A percentile compares a stretch with the other conserved stretches of the same genome.
Conservation (phyloP, 2,113 vertebrate species). For the Nesogale talazaci region DNA sequence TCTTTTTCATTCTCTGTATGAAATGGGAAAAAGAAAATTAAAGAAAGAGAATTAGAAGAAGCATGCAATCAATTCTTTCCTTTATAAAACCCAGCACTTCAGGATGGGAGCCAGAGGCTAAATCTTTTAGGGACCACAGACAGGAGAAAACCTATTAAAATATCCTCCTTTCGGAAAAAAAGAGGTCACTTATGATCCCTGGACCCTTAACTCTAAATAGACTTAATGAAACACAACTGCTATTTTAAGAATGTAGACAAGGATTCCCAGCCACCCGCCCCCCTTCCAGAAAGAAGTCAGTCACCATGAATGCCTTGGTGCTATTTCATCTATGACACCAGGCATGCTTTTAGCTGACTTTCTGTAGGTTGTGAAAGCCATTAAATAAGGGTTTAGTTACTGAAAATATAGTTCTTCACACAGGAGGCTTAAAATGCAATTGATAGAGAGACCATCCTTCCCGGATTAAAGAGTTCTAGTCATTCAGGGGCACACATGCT, state of each 20-base stretch:
- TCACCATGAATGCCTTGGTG: conserved; percentile 67
- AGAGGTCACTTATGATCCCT: conserved; percentile 70
- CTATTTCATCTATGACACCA: conserved; percentile 73
- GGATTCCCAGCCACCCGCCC: conserved; percentile 60
- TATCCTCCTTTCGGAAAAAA: conserved; percentile 68
- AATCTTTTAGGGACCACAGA: conserved; percentile 61
- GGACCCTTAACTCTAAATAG: conserved; percentile 74
- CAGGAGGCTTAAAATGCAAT: conserved; percentile 72
- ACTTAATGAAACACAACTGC: conserved; percentile 82
- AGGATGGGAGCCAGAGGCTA: conserved; percentile 26
- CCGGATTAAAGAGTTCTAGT: conserved; percentile 75
- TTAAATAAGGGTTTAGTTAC: conserved; percentile 70
- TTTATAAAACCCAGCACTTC: conserved; percentile 63
- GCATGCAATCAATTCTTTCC: conserved; percentile 66
- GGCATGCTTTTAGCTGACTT: conserved; percentile 72
- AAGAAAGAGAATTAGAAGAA: conserved; percentile 61
- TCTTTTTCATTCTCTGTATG: conserved; percentile 63
- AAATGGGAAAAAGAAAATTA: conserved; percentile 49
- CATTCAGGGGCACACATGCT: conserved; percentile 44
- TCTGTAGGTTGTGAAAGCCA: conserved; percentile 63
- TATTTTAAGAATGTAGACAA: conserved; percentile 83
- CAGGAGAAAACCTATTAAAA: conserved; percentile 73
- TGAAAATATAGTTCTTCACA: conserved; percentile 72
- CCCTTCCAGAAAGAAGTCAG: conserved; percentile 74
- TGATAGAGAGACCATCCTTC: conserved; percentile 72